A percentile compares a stretch with the other conserved stretches of the same genome.
These are phyloP conservation scores for Rhipidura dahli DNA, from an alignment of 2,113 vertebrate species.

Conservation along the genomic window DNA sequence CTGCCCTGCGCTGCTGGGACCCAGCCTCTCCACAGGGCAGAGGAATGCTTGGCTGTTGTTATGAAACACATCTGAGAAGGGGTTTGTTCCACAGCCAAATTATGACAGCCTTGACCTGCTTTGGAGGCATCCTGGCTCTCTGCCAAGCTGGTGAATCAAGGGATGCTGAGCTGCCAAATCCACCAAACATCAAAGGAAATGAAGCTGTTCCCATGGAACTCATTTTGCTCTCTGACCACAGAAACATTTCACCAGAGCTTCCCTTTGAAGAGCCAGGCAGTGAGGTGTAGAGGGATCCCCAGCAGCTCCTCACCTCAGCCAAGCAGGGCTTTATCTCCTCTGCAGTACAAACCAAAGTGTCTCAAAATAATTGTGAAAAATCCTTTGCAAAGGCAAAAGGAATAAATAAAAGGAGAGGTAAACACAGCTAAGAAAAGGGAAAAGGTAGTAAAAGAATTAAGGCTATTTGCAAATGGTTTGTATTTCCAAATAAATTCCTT, in stretches of 20 bases:
- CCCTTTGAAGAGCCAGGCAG: neutral
- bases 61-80: slow-evolving; percentile 23
- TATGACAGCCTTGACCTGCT: slow-evolving; percentile 40
- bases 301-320: neutral
- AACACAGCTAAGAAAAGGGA: neutral
- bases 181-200: slow-evolving; percentile 38
- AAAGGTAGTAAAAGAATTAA: slow-evolving; percentile 10
- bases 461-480: neutral
- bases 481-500: slow-evolving; percentile 34
- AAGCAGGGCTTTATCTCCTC: neutral
- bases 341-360: neutral
- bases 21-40: neutral
- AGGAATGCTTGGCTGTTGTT: neutral
- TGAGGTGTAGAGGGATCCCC: neutral
- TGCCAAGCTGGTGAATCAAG: slow-evolving; percentile 44
- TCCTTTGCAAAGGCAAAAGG: neutral
- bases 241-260: neutral
- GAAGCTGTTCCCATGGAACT: slow-evolving; percentile 39
- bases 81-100: slow-evolving; percentile 38
- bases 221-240: slow-evolving; percentile 17
- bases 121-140: neutral
- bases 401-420: neutral
- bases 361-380: neutral
- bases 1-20: neutral
- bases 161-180: slow-evolving; percentile 29